These are phyloP conservation scores for Aromia moschata DNA, from an alignment of 2,888 invertebrate genomes.

Conservation along the genomic window DNA sequence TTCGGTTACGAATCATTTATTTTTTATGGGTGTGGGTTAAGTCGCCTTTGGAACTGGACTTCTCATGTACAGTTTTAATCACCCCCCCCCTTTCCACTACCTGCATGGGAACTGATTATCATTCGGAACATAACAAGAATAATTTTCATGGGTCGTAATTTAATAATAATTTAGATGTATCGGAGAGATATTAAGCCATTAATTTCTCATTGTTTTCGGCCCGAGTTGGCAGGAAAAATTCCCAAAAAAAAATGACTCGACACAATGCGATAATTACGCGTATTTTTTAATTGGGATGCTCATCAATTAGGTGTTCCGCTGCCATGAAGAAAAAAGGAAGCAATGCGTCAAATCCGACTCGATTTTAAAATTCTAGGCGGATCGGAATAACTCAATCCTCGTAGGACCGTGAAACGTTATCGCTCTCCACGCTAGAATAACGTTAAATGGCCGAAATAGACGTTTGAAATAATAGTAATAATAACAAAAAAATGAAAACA, in stretches of 20 bases:
- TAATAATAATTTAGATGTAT: slow-evolving; percentile 27
- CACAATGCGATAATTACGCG: slow-evolving; percentile 43
- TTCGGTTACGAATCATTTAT: too few species aligned
- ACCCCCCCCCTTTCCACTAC: too few species aligned
- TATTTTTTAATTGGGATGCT: slow-evolving; percentile 51
- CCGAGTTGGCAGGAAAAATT: slow-evolving; percentile 31
- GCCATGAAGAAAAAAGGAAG: slow-evolving; percentile 54
- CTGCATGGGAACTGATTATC: slow-evolving; percentile 14
- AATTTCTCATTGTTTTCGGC: slow-evolving; percentile 20
- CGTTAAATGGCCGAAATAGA: too few species aligned
- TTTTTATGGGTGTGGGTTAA: too few species aligned
- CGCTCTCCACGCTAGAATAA: background rate
- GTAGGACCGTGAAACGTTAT: slow-evolving; percentile 5
- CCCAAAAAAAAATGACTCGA: slow-evolving; percentile 46
- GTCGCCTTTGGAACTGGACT: background rate
- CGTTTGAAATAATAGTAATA: too few species aligned
- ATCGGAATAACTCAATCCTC: slow-evolving; percentile 36
- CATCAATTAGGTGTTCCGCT: slow-evolving; percentile 52
- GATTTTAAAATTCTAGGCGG: slow-evolving; percentile 37
- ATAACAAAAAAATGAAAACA: too few species aligned
- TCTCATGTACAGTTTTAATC: background rate
- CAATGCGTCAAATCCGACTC: slow-evolving; percentile 52
- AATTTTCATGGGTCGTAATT: slow-evolving; percentile 27
- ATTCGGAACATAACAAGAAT: slow-evolving; percentile 23
- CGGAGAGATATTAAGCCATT: slow-evolving; percentile 7